phyloP scores from a whole-genome alignment of 2,797 vertebrate species.

The Otolemur crassicaudatus region DNA sequence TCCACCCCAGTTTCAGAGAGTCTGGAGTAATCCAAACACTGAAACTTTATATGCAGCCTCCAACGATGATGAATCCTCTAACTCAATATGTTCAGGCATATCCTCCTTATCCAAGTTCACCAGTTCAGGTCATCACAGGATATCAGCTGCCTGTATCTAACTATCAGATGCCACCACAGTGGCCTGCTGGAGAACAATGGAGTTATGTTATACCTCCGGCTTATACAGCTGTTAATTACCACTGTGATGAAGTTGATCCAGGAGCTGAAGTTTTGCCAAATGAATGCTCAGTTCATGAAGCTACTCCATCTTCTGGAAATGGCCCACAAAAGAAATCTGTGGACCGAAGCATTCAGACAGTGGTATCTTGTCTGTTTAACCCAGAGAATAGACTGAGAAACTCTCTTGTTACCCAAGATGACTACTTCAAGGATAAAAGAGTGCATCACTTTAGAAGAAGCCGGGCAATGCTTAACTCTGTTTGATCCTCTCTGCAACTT shows the following conservation, averaged over 20 bases:
- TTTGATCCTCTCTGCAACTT: slow-evolving; percentile 81
- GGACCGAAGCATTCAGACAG: slow-evolving; percentile 89
- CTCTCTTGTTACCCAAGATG: slow-evolving; percentile 86
- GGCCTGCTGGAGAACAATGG: slow-evolving; percentile 88
- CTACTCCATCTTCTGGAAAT: no score
- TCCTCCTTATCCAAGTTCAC: slow-evolving; percentile 86
- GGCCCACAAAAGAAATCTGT: slow-evolving; percentile 86
- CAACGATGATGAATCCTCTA: slow-evolving; percentile 87
- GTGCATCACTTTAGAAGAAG: slow-evolving; percentile 88
- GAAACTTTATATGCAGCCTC: slow-evolving; percentile 86
- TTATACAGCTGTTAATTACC: no score
- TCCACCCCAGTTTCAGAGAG: slow-evolving; percentile 85
- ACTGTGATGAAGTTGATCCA: no score
- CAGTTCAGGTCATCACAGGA: slow-evolving; percentile 85
- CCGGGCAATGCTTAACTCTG: slow-evolving; percentile 86
- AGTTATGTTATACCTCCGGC: slow-evolving; percentile 87
- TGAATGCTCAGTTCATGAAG: no score
- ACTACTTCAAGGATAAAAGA: slow-evolving; percentile 87
- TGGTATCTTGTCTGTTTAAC: slow-evolving; percentile 88
- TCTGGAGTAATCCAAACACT: slow-evolving; percentile 85
- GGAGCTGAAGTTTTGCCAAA: no score
- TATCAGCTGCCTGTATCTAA: slow-evolving; percentile 88
- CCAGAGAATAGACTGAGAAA: slow-evolving; percentile 87
- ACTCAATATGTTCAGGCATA: slow-evolving; percentile 89
- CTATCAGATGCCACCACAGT: slow-evolving; percentile 89